Percentiles rank a stretch among this genome's conserved stretches.
Evolutionary conservation across 2,113 vertebrate species (phyloP).

Genomic region (Lycaon pictus): DNA sequence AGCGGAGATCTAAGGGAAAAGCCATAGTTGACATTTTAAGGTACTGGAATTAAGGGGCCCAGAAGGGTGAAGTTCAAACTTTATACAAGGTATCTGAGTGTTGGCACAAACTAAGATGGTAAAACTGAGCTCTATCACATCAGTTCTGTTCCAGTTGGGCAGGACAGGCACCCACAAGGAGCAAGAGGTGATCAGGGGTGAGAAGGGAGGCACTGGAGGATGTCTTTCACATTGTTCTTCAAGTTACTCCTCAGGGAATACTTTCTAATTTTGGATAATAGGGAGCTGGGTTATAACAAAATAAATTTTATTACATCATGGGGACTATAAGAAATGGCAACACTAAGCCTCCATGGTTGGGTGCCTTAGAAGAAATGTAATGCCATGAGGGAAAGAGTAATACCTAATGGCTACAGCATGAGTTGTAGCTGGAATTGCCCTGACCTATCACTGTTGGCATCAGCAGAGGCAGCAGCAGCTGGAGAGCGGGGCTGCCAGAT

Average conservation of each 20-base stretch:
- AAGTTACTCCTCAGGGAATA: not conserved
- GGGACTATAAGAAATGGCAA: not conserved
- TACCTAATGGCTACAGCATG: not conserved
- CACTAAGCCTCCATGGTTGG: not conserved
- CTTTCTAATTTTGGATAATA: no score
- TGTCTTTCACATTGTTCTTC: not conserved
- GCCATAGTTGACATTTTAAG: not conserved
- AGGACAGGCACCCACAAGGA: fast-evolving
- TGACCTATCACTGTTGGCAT: no score
- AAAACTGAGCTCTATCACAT: not conserved
- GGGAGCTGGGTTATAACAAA: not conserved
- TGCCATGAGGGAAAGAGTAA: not conserved
- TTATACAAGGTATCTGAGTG: not conserved
- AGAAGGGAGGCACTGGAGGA: not conserved
- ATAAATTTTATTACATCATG: not conserved
- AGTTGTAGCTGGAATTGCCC: fast-evolving
- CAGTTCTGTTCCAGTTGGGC: not conserved
- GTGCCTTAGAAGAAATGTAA: no score
- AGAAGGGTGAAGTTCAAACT: not conserved
- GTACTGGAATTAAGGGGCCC: not conserved
- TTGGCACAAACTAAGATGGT: not conserved
- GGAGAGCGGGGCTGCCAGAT: not conserved
- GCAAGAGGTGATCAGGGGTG: not conserved
- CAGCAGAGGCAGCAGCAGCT: no score
- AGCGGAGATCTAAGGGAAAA: not conserved